Conservation (phyloP, 1,140 invertebrate species). For the Laupala kohalensis region DNA sequence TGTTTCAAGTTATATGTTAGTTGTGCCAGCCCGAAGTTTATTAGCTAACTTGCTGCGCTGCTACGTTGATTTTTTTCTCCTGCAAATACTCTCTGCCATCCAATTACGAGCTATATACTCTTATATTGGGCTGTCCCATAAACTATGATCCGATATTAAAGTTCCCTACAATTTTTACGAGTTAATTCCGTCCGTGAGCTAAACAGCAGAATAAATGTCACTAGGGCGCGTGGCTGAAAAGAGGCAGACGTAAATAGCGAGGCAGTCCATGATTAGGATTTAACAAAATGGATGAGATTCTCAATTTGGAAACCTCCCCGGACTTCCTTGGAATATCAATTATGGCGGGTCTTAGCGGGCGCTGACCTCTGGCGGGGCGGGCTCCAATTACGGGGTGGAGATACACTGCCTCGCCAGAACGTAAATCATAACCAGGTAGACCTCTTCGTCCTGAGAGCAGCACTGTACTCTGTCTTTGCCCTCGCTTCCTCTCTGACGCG, state of each 20-base stretch:
- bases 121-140: neutral
- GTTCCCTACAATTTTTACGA: neutral
- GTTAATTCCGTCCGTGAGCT: neutral
- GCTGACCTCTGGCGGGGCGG: neutral
- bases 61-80: no score
- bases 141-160: neutral
- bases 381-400: neutral
- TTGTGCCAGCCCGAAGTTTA: no score
- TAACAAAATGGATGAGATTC: neutral
- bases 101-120: neutral
- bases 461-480: no score
- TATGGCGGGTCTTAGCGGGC: neutral
- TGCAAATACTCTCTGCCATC: neutral
- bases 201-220: neutral
- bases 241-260: neutral
- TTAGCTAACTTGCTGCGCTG: no score
- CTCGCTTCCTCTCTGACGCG: neutral
- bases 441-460: no score
- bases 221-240: neutral
- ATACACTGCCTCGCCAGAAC: neutral
- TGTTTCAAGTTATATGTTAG: no score
- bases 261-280: neutral
- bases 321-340: neutral
- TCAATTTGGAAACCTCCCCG: neutral
- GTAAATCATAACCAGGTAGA: neutral